These are phyloP conservation scores for Anthonomus grandis DNA, from an alignment of 1,140 invertebrate species.

Conservation along the genomic window DNA sequence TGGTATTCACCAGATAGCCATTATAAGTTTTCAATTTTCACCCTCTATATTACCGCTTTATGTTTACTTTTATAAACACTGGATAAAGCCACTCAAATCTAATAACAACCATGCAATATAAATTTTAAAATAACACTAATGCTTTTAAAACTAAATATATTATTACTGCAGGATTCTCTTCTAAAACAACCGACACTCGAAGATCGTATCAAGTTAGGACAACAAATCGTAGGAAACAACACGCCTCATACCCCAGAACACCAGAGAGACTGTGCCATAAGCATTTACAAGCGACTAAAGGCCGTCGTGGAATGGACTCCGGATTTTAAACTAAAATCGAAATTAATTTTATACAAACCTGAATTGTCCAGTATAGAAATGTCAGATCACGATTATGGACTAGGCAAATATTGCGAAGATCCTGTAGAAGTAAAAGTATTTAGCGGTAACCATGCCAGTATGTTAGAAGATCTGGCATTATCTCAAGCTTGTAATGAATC, in stretches of 20 bases:
- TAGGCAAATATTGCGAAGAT: slow-evolving; percentile 54
- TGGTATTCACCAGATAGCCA: too few relatives aligned
- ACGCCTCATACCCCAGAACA: slow-evolving; percentile 53
- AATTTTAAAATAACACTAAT: too few relatives aligned
- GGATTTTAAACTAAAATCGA: slow-evolving; percentile 54
- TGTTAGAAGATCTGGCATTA: slow-evolving; percentile 63
- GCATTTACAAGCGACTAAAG: slow-evolving; percentile 57
- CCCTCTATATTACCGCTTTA: too few relatives aligned
- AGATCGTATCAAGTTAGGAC: slow-evolving; percentile 25
- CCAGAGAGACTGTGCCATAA: slow-evolving; percentile 48
- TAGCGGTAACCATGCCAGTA: slow-evolving; percentile 69
- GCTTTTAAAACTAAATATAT: too few relatives aligned
- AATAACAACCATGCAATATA: not conserved
- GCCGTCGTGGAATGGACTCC: slow-evolving; percentile 55
- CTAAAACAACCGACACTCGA: slow-evolving; percentile 19
- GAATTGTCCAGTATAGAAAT: slow-evolving; percentile 51
- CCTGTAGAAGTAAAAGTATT: slow-evolving; percentile 55
- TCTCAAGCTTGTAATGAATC: slow-evolving; percentile 54
- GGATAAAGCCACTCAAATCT: not conserved
- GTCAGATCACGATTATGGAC: slow-evolving; percentile 61
- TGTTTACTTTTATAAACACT: not conserved
- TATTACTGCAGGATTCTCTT: slow-evolving; percentile 14
- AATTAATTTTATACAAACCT: slow-evolving; percentile 63
- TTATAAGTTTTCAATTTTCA: too few relatives aligned
- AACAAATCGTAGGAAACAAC: slow-evolving; percentile 45